phyloP scores from a whole-genome alignment of 2,113 vertebrate genomes.

The Chionomys nivalis region DNA sequence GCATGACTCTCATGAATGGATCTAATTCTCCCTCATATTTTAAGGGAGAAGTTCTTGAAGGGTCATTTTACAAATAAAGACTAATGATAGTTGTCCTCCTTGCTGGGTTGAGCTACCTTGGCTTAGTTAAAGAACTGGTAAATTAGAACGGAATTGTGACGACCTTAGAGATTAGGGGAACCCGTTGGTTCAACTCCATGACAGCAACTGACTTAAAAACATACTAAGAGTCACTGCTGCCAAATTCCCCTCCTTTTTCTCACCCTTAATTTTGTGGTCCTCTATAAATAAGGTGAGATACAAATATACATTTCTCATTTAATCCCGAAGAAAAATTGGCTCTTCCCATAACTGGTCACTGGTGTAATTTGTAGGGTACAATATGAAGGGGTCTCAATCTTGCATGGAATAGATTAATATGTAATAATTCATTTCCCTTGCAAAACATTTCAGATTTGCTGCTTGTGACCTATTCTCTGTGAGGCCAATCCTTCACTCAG shows the following conservation, averaged over 20 bases:
- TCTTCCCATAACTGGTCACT: background rate
- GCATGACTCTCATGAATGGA: background rate
- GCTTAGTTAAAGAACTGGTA: background rate
- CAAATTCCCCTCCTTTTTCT: background rate
- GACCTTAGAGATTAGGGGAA: constrained; percentile 33
- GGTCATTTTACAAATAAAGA: background rate
- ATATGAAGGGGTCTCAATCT: background rate
- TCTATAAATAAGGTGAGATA: background rate
- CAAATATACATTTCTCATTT: background rate
- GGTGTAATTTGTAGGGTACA: background rate
- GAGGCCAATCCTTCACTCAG: constrained; percentile 17
- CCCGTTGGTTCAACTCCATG: background rate
- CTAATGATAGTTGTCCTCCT: background rate
- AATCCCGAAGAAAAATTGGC: background rate
- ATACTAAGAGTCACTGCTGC: background rate
- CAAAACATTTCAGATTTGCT: constrained; percentile 9
- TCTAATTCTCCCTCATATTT: constrained; percentile 43
- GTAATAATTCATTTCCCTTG: background rate
- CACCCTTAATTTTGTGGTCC: background rate
- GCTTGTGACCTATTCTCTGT: background rate
- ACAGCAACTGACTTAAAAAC: constrained; percentile 15
- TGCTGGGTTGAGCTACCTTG: background rate
- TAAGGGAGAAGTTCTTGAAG: background rate
- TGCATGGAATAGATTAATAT: background rate
- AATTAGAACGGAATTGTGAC: background rate